Conservation (phyloP, 23 tunicate genomes). For the Halocynthia roretzi region DNA sequence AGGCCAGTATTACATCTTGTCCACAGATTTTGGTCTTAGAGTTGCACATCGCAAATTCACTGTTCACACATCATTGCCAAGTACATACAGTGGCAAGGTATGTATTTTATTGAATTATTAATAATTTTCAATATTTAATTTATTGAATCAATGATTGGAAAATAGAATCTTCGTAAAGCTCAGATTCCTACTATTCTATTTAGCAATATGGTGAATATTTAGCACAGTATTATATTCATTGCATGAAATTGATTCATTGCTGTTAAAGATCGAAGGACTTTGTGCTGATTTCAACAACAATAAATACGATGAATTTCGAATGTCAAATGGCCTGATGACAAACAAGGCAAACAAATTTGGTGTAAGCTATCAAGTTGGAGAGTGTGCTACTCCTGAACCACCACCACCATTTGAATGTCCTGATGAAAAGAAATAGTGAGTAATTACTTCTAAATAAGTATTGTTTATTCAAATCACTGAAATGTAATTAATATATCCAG, state of each 20-base stretch:
- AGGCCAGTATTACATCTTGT: slow-evolving; percentile 37
- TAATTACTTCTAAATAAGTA: background rate
- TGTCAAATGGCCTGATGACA: slow-evolving; percentile 37
- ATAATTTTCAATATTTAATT: slow-evolving; percentile 1
- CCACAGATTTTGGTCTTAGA: slow-evolving; percentile 35
- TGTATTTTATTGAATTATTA: background rate
- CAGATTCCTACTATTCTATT: too few species aligned
- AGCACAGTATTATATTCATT: background rate
- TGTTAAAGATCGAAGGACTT: slow-evolving; percentile 30
- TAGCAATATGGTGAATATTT: too few species aligned
- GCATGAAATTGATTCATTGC: too few species aligned
- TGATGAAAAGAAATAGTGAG: slow-evolving; percentile 22
- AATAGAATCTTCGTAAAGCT: slow-evolving; percentile 1
- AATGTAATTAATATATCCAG: too few species aligned
- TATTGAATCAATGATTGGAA: background rate
- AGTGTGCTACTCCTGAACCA: slow-evolving; percentile 23
- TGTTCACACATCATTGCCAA: slow-evolving; percentile 33
- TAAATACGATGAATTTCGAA: slow-evolving; percentile 21
- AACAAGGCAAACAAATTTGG: slow-evolving; percentile 37
- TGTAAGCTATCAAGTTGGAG: slow-evolving; percentile 37
- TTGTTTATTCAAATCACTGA: background rate
- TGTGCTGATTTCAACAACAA: slow-evolving; percentile 39
- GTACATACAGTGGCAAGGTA: slow-evolving; percentile 46
- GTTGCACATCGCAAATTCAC: slow-evolving; percentile 26
- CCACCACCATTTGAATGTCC: slow-evolving; percentile 25